Conservation (phyloP, 1,140 invertebrate species). For the Brachionus rubens region DNA sequence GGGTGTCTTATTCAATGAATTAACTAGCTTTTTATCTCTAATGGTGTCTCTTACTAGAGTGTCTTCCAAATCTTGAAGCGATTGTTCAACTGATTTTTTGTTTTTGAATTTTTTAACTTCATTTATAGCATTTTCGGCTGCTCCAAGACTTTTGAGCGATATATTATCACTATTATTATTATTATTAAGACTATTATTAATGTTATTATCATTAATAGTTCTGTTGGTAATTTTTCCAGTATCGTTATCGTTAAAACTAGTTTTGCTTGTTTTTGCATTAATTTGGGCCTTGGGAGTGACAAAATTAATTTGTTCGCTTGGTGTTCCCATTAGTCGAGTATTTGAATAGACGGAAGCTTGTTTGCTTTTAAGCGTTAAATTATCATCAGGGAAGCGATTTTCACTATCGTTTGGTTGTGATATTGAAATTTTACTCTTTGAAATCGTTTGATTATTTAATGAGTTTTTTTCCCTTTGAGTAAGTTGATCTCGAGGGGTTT, state of each 20-base stretch:
- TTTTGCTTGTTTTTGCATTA: no score
- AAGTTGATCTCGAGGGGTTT: no score
- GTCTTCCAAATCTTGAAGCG: slow-evolving; percentile 32
- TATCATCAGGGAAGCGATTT: background rate
- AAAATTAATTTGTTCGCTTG: background rate
- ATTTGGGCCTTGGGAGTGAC: background rate
- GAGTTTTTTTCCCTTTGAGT: no score
- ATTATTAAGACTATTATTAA: no score
- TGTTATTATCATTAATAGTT: background rate
- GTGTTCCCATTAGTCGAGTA: background rate
- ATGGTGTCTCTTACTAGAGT: slow-evolving; percentile 37
- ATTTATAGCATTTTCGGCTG: slow-evolving; percentile 22
- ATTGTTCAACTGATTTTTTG: slow-evolving; percentile 36
- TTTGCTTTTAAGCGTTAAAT: background rate
- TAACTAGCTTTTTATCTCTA: slow-evolving; percentile 27
- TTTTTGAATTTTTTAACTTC: slow-evolving; percentile 33
- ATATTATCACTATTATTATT: no score
- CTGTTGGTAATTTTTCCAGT: no score
- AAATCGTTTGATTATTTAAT: no score
- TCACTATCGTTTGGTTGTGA: background rate
- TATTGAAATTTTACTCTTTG: background rate
- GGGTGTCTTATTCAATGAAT: background rate
- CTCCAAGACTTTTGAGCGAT: background rate
- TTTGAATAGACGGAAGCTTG: background rate
- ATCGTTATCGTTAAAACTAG: no score